Evolutionary conservation across 2,888 invertebrate genomes (phyloP).

Genomic region (Linyphia triangularis): DNA sequence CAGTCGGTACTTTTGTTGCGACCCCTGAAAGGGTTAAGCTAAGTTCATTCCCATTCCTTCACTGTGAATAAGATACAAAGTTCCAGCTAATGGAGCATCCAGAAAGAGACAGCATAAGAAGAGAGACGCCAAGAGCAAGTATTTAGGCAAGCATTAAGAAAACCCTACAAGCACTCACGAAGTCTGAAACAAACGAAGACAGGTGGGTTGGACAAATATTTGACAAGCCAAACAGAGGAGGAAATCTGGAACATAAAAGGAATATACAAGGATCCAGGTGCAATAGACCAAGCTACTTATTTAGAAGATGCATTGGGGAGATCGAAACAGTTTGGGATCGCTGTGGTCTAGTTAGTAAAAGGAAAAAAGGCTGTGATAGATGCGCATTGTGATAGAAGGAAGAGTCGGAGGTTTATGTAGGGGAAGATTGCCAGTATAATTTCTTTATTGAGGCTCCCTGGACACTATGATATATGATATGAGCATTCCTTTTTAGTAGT

Average conservation of each 20-base stretch:
- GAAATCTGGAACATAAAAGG: background rate
- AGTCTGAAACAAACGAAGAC: slow-evolving; percentile 25
- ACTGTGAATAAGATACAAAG: background rate
- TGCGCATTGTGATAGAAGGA: too few species aligned
- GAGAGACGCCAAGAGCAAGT: slow-evolving; percentile 4
- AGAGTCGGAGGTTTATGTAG: too few species aligned
- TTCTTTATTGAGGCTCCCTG: too few species aligned
- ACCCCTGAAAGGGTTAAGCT: too few species aligned
- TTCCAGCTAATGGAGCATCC: background rate
- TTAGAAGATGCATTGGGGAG: background rate
- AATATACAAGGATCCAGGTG: background rate
- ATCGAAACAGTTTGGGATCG: background rate
- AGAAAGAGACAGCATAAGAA: background rate
- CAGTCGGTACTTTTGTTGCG: too few species aligned
- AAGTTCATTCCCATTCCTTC: too few species aligned
- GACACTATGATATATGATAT: too few species aligned
- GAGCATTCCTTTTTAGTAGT: too few species aligned
- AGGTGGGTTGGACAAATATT: slow-evolving; percentile 39
- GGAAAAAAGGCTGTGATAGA: background rate
- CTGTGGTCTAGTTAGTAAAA: background rate
- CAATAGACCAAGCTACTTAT: background rate
- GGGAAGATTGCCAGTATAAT: too few species aligned
- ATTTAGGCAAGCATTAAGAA: slow-evolving; percentile 35
- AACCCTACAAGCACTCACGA: slow-evolving; percentile 32
- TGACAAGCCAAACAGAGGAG: background rate